These are phyloP conservation scores for Meta bourneti DNA, from an alignment of 2,888 invertebrate species.

Conservation along the genomic window DNA sequence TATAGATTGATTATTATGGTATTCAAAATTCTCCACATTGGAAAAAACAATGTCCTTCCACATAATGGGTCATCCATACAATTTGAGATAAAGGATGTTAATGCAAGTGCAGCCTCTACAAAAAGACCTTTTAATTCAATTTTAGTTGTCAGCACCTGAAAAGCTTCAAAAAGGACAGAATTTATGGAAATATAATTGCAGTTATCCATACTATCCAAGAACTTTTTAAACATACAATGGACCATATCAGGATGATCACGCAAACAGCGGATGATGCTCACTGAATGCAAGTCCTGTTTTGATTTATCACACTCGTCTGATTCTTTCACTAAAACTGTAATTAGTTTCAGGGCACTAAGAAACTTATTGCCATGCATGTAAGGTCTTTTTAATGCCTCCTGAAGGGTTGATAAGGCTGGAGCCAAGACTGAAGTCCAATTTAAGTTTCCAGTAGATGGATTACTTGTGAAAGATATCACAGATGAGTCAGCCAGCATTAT, in stretches of 20 bases:
- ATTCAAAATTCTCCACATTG: slow-evolving; percentile 44
- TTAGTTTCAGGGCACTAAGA: slow-evolving; percentile 35
- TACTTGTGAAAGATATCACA: slow-evolving; percentile 13
- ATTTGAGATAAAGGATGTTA: slow-evolving; percentile 6
- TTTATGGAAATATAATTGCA: slow-evolving; percentile 24
- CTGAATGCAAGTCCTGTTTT: neutral
- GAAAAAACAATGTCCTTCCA: slow-evolving; percentile 28
- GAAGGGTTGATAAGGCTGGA: slow-evolving; percentile 17
- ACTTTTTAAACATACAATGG: slow-evolving; percentile 43
- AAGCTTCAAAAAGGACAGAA: slow-evolving; percentile 35
- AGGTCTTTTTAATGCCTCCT: slow-evolving; percentile 29
- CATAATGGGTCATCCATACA: slow-evolving; percentile 5
- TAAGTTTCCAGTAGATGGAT: neutral
- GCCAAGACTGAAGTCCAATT: slow-evolving; percentile 31
- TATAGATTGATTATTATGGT: neutral
- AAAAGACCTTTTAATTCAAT: neutral
- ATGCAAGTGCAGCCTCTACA: neutral
- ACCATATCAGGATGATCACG: slow-evolving; percentile 30
- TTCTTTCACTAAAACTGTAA: slow-evolving; percentile 35
- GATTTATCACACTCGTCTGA: slow-evolving; percentile 13
- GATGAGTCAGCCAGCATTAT: slow-evolving; percentile 42
- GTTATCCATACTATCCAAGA: slow-evolving; percentile 17
- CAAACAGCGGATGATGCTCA: neutral
- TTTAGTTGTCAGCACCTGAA: neutral
- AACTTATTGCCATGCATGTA: slow-evolving; percentile 47